These are phyloP conservation scores for Hylomyscus alleni DNA, from an alignment of 2,797 vertebrate species.

Conservation along the genomic window DNA sequence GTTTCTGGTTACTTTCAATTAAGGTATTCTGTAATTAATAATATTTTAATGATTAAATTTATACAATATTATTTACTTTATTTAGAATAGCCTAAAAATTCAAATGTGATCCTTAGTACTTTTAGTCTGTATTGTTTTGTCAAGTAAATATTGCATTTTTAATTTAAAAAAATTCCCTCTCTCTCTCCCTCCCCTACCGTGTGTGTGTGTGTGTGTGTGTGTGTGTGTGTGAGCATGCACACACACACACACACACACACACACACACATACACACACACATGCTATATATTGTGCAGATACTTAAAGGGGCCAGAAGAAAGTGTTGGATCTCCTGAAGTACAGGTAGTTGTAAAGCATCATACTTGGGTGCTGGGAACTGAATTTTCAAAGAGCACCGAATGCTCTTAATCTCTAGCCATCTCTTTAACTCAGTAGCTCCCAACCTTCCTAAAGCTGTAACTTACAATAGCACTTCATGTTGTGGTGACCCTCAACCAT, in stretches of 20 bases:
- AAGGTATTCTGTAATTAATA: background rate
- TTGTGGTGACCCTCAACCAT: background rate
- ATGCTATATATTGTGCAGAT: background rate
- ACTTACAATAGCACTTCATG: background rate
- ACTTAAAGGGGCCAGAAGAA: background rate
- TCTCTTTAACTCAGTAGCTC: background rate
- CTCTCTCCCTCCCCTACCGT: background rate
- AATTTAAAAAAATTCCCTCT: too few relatives aligned
- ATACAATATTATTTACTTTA: background rate
- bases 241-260: too few relatives aligned
- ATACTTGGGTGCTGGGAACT: background rate
- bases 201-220: background rate
- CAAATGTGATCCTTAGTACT: background rate
- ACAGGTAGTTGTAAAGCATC: background rate
- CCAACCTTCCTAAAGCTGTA: background rate
- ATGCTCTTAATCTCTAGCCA: background rate
- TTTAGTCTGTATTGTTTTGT: background rate
- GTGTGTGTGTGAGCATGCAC: too few relatives aligned
- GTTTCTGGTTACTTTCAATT: background rate
- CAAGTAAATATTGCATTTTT: background rate
- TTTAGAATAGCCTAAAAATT: background rate
- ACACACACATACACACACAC: too few relatives aligned
- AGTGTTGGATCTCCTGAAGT: background rate
- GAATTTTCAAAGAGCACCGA: background rate
- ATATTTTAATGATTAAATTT: background rate